phyloP scores from a whole-genome alignment of 2,113 vertebrate species.

The Poeciliopsis occidentalis region DNA sequence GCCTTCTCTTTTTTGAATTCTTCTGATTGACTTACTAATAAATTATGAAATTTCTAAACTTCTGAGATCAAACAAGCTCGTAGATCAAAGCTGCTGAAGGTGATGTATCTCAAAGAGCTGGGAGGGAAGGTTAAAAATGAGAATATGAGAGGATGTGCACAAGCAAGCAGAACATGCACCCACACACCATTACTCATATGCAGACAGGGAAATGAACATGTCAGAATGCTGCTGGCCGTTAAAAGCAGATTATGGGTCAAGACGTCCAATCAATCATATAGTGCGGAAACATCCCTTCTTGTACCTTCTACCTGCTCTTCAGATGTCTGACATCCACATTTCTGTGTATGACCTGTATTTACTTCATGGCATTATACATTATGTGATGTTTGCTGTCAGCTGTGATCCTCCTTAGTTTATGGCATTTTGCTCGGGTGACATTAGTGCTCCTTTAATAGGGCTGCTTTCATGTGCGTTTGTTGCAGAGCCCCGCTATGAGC shows the following conservation, averaged over 20 bases:
- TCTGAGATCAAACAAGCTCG: slow-evolving; percentile 48
- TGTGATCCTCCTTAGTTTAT: slow-evolving; percentile 8
- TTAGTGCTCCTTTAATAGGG: slow-evolving; percentile 1
- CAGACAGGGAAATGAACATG: slow-evolving; percentile 22
- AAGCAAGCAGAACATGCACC: slow-evolving; percentile 13
- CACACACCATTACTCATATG: neutral
- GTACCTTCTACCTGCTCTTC: neutral
- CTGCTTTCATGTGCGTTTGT: slow-evolving; percentile 14
- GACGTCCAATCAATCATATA: slow-evolving; percentile 17
- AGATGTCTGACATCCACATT: neutral
- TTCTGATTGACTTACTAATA: slow-evolving; percentile 41
- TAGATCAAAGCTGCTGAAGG: slow-evolving; percentile 54
- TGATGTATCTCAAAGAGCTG: slow-evolving; percentile 30
- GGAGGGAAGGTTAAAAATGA: slow-evolving; percentile 28
- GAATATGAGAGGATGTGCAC: slow-evolving; percentile 14
- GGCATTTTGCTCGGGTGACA: slow-evolving; percentile 7
- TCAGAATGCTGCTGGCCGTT: slow-evolving; percentile 27
- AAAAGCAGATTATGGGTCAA: slow-evolving; percentile 11
- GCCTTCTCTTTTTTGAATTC: slow-evolving; percentile 32
- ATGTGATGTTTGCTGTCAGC: slow-evolving; percentile 1
- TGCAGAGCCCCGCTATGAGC: slow-evolving; percentile 35
- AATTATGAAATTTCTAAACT: slow-evolving; percentile 50
- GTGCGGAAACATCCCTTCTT: neutral
- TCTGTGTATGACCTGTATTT: slow-evolving; percentile 1
- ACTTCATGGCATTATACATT: neutral